Evolutionary conservation across 2,113 vertebrate genomes (phyloP).

Genomic region (Embiotoca jacksoni): DNA sequence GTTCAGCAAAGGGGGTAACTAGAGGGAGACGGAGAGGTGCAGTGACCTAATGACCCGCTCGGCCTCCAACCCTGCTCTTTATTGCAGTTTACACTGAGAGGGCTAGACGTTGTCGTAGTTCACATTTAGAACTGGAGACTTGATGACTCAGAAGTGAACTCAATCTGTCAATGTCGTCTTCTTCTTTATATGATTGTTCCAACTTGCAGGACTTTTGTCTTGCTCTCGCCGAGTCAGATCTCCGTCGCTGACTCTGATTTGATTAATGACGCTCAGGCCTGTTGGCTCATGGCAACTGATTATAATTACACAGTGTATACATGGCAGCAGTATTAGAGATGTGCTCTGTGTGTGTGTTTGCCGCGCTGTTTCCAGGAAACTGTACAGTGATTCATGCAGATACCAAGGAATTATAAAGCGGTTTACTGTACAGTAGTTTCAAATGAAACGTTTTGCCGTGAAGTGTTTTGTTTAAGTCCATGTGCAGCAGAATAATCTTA

Average conservation of each 20-base stretch:
- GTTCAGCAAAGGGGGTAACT: not conserved
- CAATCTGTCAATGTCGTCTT: not conserved
- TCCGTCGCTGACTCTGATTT: constrained; percentile 34
- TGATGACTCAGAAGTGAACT: not conserved
- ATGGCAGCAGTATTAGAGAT: constrained; percentile 56
- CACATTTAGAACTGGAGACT: not conserved
- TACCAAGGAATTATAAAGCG: constrained; percentile 6
- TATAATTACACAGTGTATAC: constrained; percentile 54
- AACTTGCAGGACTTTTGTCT: too few species aligned
- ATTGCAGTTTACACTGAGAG: not conserved
- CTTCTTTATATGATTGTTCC: too few species aligned
- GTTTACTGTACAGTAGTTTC: constrained; percentile 1
- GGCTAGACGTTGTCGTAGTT: not conserved
- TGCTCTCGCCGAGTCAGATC: constrained; percentile 34
- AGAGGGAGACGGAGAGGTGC: not conserved
- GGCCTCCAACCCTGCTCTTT: not conserved
- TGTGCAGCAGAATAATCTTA: not conserved
- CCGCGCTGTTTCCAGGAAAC: constrained; percentile 41
- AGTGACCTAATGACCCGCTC: constrained; percentile 13
- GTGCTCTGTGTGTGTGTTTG: constrained; percentile 12
- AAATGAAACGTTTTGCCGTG: not conserved
- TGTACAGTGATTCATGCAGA: constrained; percentile 11
- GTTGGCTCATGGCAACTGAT: constrained; percentile 48
- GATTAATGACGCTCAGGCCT: constrained; percentile 40
- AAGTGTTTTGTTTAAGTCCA: not conserved